Base-by-base conservation (phyloP, 2,888 invertebrate species). In the Agrypnus murinus region DNA sequence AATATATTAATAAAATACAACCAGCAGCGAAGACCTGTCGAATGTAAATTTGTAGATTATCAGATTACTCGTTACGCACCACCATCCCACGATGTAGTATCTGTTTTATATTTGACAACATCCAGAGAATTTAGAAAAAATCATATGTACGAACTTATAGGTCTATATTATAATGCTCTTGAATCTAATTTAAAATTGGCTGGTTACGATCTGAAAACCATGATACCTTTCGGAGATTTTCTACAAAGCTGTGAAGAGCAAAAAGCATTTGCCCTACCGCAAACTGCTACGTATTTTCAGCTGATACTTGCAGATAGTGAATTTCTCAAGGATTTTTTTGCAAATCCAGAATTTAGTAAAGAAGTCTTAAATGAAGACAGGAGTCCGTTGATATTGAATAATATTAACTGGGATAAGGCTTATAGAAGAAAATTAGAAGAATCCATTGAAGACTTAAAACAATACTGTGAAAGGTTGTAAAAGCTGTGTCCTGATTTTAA, bases 71-170 rank as follows among this genome's bases (percentile, higher is more conserved):
- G 85, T 63, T 92, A 90, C 79, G 89, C 89, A 10, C 92, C 93
- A 0, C 90, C 92, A 0, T 88, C 90, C 14, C 87, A 91, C 48
- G 93, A 94, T 77, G 86, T 92, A 0, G 87, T 90, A 82, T 77
- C 81, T 0, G 53, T 82, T 45, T 50, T 84, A n/a, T 79, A 80
- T 64, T 65, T 83, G 57, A 83, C 78, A 4, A 83, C 83, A 4
- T 77, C 78, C 0, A 77, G 79, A 55, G 77, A 78, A 40, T 82
- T 83, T 64, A 71, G 83, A 2, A 72, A 77, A 48, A 65, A 77
- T 32, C 64, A 80, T 58, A 75, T 83, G 76, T 80, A 81, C 67
- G 74, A 80, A 68, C 69, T 83, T 12, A 75, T 81, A 14, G 81
- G 82, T 1, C 75, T 80, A 57, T 85, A 85, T 71, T 84, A 84